These are phyloP conservation scores for Temnopleurus reevesii DNA, from an alignment of 53 echinoderm and acorn worm genomes.

Conservation along the genomic window DNA sequence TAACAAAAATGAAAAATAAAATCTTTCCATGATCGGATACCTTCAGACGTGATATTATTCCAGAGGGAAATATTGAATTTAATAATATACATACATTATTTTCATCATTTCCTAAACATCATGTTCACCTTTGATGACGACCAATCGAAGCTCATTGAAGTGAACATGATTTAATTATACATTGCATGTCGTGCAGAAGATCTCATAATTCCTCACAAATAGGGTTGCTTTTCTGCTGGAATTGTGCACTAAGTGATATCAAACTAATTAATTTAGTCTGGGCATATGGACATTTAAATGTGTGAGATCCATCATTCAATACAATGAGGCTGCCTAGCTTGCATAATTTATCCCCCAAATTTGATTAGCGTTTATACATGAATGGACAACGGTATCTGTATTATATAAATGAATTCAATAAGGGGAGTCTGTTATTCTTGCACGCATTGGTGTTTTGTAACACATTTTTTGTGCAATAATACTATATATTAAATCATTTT, in stretches of 20 bases:
- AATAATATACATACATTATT: too few relatives aligned
- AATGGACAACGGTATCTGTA: neutral
- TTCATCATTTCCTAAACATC: neutral
- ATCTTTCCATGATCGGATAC: too few relatives aligned
- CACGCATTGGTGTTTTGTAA: too few relatives aligned
- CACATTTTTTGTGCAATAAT: too few relatives aligned
- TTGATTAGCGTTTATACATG: neutral
- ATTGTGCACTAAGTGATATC: neutral
- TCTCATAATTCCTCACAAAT: neutral
- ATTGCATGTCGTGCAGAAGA: neutral
- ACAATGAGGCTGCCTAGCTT: neutral
- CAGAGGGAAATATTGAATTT: too few relatives aligned
- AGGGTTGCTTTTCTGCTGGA: neutral
- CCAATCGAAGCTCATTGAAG: neutral
- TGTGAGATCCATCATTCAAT: neutral
- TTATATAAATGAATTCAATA: neutral
- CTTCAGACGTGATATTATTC: too few relatives aligned
- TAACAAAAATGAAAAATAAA: too few relatives aligned
- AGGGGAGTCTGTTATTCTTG: too few relatives aligned
- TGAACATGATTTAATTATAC: neutral
- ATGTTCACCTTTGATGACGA: neutral
- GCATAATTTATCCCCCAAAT: neutral
- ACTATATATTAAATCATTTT: too few relatives aligned
- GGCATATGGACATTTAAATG: neutral
- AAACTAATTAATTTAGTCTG: neutral